Evolutionary conservation across 2,888 invertebrate species (phyloP).

Genomic region (Troides helena): DNA sequence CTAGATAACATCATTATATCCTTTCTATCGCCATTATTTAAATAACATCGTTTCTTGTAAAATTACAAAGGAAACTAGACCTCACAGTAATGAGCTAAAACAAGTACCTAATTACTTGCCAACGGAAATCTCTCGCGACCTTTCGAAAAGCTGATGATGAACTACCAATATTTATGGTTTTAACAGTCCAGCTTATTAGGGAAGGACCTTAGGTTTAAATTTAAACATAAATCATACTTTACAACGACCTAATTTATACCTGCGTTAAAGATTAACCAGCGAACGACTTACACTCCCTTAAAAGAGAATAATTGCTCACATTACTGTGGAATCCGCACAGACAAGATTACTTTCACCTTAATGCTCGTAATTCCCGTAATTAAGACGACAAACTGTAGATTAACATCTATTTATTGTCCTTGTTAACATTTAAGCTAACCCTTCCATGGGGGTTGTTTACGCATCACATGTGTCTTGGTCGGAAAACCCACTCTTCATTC

Average conservation of each 20-base stretch:
- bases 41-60: too few species aligned
- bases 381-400: conserved; percentile 26
- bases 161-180: too few species aligned
- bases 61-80: too few species aligned
- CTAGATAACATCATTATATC: too few species aligned
- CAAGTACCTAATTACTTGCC: too few species aligned
- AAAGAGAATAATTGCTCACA: conserved; percentile 25
- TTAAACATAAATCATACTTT: neutral
- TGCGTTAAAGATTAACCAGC: neutral
- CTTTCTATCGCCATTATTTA: too few species aligned
- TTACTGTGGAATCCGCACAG: conserved; percentile 19
- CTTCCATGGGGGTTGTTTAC: neutral
- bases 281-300: conserved; percentile 2
- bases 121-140: too few species aligned
- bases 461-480: neutral
- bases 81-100: too few species aligned
- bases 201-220: too few species aligned
- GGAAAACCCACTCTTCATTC: too few species aligned
- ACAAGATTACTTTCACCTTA: conserved; percentile 24
- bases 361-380: conserved; percentile 18
- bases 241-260: neutral
- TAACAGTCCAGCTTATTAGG: too few species aligned
- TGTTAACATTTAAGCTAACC: conserved; percentile 20
- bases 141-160: too few species aligned
- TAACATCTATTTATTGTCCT: conserved; percentile 25